Base-by-base conservation (phyloP, 2,113 vertebrate genomes). In the Varanus salvator region DNA sequence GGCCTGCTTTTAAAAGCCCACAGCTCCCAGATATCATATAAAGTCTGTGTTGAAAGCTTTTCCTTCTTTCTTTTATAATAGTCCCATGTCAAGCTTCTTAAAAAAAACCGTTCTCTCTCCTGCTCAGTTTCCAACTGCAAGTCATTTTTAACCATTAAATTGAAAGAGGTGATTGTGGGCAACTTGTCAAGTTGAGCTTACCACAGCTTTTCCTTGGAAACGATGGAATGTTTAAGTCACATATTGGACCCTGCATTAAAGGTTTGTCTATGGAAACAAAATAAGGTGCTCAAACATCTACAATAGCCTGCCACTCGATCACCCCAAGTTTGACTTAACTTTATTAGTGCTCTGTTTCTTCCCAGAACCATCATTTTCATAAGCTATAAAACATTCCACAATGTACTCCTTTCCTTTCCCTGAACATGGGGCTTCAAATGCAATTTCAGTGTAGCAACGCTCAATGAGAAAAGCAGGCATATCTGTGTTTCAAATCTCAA, bases 1-100 rank as follows among this genome's bases (percentile, higher is more conserved):
- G 92, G 64, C 64, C 81, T 87, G 27, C 29, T 96, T 96, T 97
- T 94, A 94, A 85, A 93, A 29, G 91, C 14, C 86, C 94, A 92
- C 80, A 87, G 60, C 92, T 94, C 74, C 31, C 86, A 94, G 90
- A 90, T 81, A 96, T 91, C 90, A 75, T 90, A 88, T 76, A 86
- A 78, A 80, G 14, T 92, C 66, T 31, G 7, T 25, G 29, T 90
- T 93, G 92, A 92, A 88, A 44, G 64, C 64, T 38, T 88, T 92
- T 27, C 87, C 66, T 89, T 94, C 81, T 82, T 81, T 90, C 74
- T 87, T 85, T 86, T 9, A 72, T 31, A 90, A 85, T 14, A 29
- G 8, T 74, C 91, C 87, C 54, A 92, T 95, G 88, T 64, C 90
- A 74, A 74, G 3, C 69, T 83, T 76, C 8, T 50, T 14, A 29